These are phyloP conservation scores for Alligator mississippiensis DNA, from an alignment of 2,113 vertebrate species.

Conservation along the genomic window DNA sequence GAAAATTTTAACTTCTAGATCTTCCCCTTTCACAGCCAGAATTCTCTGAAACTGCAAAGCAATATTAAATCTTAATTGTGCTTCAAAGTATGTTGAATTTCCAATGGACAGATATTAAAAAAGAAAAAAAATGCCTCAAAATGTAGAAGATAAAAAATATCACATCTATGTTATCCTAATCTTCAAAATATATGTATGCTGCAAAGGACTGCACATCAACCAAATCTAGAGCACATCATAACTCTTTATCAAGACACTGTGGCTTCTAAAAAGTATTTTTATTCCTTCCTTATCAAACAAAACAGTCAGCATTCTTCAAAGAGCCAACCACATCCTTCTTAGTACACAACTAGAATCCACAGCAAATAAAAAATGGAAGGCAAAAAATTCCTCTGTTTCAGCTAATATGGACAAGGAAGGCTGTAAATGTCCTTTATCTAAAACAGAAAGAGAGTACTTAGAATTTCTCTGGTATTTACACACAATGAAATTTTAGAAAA, in stretches of 20 bases:
- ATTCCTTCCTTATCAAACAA: not conserved
- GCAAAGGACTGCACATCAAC: not conserved
- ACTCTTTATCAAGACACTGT: not conserved
- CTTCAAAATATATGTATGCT: rapidly evolving
- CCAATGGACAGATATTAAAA: not conserved
- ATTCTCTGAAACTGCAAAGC: not conserved
- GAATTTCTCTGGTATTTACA: not conserved
- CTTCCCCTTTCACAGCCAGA: not conserved
- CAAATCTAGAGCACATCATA: not conserved
- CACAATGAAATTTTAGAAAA: not conserved
- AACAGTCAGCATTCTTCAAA: not conserved
- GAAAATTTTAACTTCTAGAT: not conserved
- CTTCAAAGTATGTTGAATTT: not conserved
- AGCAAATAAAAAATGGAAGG: not conserved
- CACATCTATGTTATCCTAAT: not conserved
- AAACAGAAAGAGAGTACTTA: not conserved
- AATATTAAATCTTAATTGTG: not conserved
- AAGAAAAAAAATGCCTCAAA: not conserved
- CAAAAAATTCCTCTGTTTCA: not conserved
- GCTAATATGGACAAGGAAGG: not conserved
- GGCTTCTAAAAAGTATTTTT: not conserved
- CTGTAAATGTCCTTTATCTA: not conserved
- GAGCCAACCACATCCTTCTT: not conserved
- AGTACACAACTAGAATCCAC: not conserved
- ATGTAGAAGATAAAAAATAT: not conserved